These are phyloP conservation scores for Brenthis ino DNA, from an alignment of 2,888 invertebrate species.

Conservation along the genomic window DNA sequence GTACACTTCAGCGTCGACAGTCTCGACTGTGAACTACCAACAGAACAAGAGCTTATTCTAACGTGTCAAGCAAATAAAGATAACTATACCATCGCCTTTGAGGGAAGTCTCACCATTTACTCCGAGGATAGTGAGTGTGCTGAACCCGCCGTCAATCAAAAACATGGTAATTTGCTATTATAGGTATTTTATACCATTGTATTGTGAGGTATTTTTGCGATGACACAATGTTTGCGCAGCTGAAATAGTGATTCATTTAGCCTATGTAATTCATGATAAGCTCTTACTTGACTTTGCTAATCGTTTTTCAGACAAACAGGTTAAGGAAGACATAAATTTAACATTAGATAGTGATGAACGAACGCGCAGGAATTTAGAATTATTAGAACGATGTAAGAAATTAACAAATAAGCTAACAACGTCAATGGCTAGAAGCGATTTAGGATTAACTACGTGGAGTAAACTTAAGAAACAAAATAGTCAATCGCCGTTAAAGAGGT, in stretches of 20 bases:
- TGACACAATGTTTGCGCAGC: constrained; percentile 57
- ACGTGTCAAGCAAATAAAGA: constrained; percentile 96
- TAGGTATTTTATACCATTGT: constrained; percentile 6
- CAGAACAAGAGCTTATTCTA: constrained; percentile 92
- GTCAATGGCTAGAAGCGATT: constrained; percentile 94
- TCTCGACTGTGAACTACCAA: constrained; percentile 91
- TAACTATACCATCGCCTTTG: constrained; percentile 97
- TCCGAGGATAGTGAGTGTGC: constrained; percentile 91
- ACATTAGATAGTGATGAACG: constrained; percentile 77
- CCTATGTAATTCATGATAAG: constrained; percentile 54
- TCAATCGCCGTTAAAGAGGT: constrained; percentile 85
- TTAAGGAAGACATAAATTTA: constrained; percentile 66
- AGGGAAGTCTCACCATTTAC: constrained; percentile 92
- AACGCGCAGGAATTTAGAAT: constrained; percentile 82
- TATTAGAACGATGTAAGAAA: constrained; percentile 80
- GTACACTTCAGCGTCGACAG: constrained; percentile 95
- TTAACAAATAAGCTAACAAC: constrained; percentile 83
- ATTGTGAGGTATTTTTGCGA: constrained; percentile 28
- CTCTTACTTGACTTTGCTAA: constrained; percentile 47
- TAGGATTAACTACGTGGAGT: constrained; percentile 94
- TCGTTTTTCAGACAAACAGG: constrained; percentile 75
- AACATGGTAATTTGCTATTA: constrained; percentile 63
- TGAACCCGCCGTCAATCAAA: constrained; percentile 78
- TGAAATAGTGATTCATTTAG: constrained; percentile 53
- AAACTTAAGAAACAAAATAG: constrained; percentile 89